Evolutionary conservation across 2,797 vertebrate species (phyloP), one percentile per base, ranked within the genome.

Genomic region (Pseudochirops cupreus): DNA sequence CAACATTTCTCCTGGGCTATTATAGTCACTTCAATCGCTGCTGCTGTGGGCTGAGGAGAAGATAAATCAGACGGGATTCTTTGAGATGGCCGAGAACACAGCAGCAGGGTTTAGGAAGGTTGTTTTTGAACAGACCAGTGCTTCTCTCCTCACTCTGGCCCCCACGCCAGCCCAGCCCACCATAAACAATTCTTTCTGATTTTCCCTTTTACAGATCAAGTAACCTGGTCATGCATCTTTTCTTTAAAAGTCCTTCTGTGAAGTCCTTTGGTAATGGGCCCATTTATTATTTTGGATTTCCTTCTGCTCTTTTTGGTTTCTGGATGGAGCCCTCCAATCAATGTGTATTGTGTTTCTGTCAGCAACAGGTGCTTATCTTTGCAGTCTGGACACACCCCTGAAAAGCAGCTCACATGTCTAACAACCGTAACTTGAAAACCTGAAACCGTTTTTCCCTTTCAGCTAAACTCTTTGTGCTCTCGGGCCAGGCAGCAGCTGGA

Each of bases 1-100:
- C 98, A 98, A 98, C 98, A 97, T 98, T 98, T 98, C 98, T 98
- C 98, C 97, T 97, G 97, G 97, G 97, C 98, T 98, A 97, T 98
- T 98, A 98, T 97, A 98, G 97, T 98, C 98, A 96, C 97, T 98
- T 98, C 98, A 98, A 93, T 98, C 59, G 97, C 97, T 97, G 97
- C 98, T 97, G 95, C 97, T 96, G 98, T 97, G 92, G 89, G 96
- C 98, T 98, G 91, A 16, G 95, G 92, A 93, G 97, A 95, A 97
- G 91, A 98, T 98, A 98, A 98, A 99, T 98, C 98, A 98, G 59
- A 96, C 95, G 93, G 1, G 92, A 96, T 97, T 97, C 96, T 98
- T 98, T 98, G 50, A 91, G 97, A 97, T 90, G 97, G 97, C 95
- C 98, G 97, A 97, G 93, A 98, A 97, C 97, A 97, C 97, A 98